Percentiles rank a stretch among this genome's conserved stretches.
Conservation (phyloP, 2,113 vertebrate genomes). For the Delphinus delphis region DNA sequence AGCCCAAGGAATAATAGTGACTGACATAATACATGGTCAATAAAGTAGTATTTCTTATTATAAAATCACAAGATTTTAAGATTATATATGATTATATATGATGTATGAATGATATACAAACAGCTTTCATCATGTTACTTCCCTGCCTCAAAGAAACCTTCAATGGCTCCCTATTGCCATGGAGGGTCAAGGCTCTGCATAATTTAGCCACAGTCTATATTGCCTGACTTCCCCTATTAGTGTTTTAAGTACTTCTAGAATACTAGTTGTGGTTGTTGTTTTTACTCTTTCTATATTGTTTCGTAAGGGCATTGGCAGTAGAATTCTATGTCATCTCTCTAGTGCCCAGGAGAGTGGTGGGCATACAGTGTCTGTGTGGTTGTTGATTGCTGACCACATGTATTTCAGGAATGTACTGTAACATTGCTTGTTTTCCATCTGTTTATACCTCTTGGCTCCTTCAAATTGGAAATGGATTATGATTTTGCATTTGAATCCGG, state of each 20-base stretch:
- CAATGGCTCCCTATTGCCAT: neutral
- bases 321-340: neutral
- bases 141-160: neutral
- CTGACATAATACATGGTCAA: neutral
- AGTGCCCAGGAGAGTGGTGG: neutral
- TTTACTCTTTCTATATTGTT: neutral
- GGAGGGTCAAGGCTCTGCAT: neutral
- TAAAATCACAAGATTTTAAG: neutral
- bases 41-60: neutral
- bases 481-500: constrained; percentile 48
- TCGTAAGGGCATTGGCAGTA: neutral
- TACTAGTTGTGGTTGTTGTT: neutral
- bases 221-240: neutral
- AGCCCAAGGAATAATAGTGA: neutral
- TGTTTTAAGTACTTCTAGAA: neutral
- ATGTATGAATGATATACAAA: neutral
- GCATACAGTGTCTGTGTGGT: neutral
- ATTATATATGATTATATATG: neutral
- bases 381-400: neutral
- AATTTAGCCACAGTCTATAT: neutral
- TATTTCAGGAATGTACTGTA: neutral
- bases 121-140: neutral
- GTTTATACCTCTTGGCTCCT: neutral
- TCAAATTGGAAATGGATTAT: constrained; percentile 5
- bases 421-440: neutral